Percentiles rank a stretch among this genome's conserved stretches.
phyloP scores from a whole-genome alignment of 2,113 vertebrate species.

The Oenanthe melanoleuca region DNA sequence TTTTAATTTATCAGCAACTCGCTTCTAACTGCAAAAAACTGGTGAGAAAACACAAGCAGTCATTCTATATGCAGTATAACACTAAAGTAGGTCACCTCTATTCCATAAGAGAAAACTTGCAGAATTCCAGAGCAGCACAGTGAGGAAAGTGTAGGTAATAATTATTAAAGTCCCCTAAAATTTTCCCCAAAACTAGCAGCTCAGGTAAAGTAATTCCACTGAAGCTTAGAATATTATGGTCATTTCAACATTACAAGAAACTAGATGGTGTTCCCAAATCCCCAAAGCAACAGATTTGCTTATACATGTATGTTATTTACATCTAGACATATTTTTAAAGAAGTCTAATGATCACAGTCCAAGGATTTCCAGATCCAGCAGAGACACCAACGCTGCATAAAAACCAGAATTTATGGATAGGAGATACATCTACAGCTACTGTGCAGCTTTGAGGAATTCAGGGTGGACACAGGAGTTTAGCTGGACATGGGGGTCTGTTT shows the following conservation, averaged over 20 bases:
- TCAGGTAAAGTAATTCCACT: background rate
- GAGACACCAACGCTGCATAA: background rate
- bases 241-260: background rate
- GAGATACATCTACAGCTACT: background rate
- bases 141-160: background rate
- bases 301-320: background rate
- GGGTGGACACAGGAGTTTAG: background rate
- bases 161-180: background rate
- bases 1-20: background rate
- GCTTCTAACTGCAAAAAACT: background rate
- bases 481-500: rapidly evolving
- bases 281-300: background rate
- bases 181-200: background rate
- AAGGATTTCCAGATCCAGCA: background rate
- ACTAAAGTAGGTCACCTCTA: background rate
- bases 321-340: background rate
- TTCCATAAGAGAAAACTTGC: background rate
- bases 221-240: background rate
- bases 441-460: background rate
- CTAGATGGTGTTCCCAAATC: background rate
- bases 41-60: background rate
- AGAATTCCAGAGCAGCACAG: background rate
- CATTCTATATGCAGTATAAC: background rate
- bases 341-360: background rate
- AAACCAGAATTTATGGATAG: background rate